These are phyloP conservation scores for Dicyrtoma fusca DNA, from an alignment of 2,888 invertebrate species.

Conservation along the genomic window DNA sequence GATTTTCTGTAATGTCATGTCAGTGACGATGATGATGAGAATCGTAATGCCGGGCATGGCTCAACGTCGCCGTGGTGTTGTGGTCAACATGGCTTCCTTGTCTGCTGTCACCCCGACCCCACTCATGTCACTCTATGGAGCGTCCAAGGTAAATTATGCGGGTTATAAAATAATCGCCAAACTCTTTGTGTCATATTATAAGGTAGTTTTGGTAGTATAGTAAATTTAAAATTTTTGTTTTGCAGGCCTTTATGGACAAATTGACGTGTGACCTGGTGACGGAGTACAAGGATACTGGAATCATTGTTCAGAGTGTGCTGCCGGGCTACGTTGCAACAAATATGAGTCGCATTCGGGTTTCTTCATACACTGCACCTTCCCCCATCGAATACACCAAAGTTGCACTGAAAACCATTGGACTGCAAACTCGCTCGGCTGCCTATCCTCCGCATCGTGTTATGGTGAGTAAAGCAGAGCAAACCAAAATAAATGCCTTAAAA, in stretches of 20 bases:
- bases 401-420: slow-evolving; percentile 73
- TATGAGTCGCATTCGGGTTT: slow-evolving; percentile 78
- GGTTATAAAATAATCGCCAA: neutral
- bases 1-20: slow-evolving; percentile 76
- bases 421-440: slow-evolving; percentile 72
- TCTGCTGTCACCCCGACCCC: slow-evolving; percentile 81
- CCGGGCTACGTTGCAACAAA: slow-evolving; percentile 92
- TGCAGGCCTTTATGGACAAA: slow-evolving; percentile 77
- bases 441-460: slow-evolving; percentile 73
- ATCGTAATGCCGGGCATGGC: slow-evolving; percentile 85
- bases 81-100: slow-evolving; percentile 88
- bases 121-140: slow-evolving; percentile 81
- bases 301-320: slow-evolving; percentile 77
- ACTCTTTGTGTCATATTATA: neutral
- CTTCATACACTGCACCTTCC: slow-evolving; percentile 75
- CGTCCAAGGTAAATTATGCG: slow-evolving; percentile 71
- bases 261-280: slow-evolving; percentile 75
- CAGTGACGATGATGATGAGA: slow-evolving; percentile 81
- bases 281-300: slow-evolving; percentile 74
- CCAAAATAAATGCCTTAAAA: neutral
- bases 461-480: slow-evolving; percentile 59
- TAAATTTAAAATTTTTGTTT: neutral
- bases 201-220: neutral
- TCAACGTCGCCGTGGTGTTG: slow-evolving; percentile 75
- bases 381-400: slow-evolving; percentile 73